Percentiles rank a stretch among this genome's conserved stretches.
Evolutionary conservation across 2,113 vertebrate genomes (phyloP).

Genomic region (Ctenodactylus gundi): DNA sequence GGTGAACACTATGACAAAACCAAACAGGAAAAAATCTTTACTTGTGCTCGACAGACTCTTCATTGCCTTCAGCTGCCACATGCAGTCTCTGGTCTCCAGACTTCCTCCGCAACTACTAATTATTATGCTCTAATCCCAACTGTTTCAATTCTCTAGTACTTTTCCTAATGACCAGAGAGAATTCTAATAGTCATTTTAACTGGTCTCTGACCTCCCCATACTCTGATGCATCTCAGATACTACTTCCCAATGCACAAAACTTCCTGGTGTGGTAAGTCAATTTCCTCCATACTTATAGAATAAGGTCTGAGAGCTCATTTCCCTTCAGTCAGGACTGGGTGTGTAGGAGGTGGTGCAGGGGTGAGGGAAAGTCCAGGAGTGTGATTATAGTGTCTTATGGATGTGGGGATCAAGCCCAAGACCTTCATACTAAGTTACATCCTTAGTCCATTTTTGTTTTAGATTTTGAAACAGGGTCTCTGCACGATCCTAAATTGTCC

Average conservation of each 20-base stretch:
- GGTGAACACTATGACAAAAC: not conserved
- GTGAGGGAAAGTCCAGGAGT: too few relatives aligned
- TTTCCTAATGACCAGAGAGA: not conserved
- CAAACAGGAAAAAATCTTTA: not conserved
- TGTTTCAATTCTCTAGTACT: not conserved
- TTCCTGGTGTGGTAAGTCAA: not conserved
- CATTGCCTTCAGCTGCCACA: not conserved
- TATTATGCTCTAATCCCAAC: not conserved
- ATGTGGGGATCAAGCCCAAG: too few relatives aligned
- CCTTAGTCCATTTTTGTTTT: too few relatives aligned
- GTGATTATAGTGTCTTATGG: too few relatives aligned
- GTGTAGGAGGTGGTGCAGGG: too few relatives aligned
- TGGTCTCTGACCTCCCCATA: not conserved
- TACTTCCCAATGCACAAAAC: not conserved
- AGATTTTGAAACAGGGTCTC: too few relatives aligned
- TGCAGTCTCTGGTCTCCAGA: not conserved
- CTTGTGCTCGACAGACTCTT: not conserved
- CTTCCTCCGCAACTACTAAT: not conserved
- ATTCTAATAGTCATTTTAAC: not conserved
- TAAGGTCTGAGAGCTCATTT: not conserved
- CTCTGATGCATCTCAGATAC: not conserved
- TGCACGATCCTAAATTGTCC: too few relatives aligned
- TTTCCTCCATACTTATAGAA: not conserved
- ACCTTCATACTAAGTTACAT: too few relatives aligned
- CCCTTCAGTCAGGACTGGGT: too few relatives aligned